Percentiles rank a stretch among this genome's conserved stretches.
Evolutionary conservation across 2,797 vertebrate species (phyloP).

Genomic region (Peromyscus aztecus): DNA sequence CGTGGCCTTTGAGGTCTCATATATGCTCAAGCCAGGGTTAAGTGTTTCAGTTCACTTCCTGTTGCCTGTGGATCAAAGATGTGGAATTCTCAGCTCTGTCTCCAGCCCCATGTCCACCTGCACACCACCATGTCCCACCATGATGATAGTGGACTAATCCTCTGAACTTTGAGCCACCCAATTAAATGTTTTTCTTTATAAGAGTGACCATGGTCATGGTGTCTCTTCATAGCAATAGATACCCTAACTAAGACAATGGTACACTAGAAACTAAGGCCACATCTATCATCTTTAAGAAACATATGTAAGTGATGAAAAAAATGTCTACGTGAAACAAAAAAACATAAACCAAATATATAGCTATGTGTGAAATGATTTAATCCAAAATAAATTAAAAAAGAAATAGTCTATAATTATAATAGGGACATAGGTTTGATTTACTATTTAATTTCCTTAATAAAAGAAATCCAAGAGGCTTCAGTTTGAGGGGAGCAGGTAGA

Average conservation of each 20-base stretch:
- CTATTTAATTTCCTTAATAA: slow-evolving; percentile 6
- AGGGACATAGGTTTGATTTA: not conserved
- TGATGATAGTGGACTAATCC: not conserved
- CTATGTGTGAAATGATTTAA: not conserved
- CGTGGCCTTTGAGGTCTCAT: not conserved
- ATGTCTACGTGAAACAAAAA: not conserved
- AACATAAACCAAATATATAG: not conserved
- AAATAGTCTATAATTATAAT: not conserved
- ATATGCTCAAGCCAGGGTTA: not conserved
- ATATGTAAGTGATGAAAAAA: not conserved
- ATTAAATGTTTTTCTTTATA: not conserved
- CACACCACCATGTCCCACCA: not conserved
- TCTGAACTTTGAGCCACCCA: not conserved
- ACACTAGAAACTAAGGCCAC: not conserved
- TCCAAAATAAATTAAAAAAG: slow-evolving; percentile 10
- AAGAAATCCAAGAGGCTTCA: not conserved
- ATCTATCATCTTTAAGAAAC: not conserved
- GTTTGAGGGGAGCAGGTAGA: slow-evolving; percentile 26
- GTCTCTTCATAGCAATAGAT: not conserved
- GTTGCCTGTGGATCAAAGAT: not conserved
- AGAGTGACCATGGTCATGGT: not conserved
- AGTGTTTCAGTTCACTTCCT: not conserved
- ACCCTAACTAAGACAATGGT: not conserved
- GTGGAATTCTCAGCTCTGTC: not conserved
- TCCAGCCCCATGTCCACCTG: not conserved